Base-by-base conservation (phyloP, 2,888 invertebrate genomes). In the Oithona nana region DNA sequence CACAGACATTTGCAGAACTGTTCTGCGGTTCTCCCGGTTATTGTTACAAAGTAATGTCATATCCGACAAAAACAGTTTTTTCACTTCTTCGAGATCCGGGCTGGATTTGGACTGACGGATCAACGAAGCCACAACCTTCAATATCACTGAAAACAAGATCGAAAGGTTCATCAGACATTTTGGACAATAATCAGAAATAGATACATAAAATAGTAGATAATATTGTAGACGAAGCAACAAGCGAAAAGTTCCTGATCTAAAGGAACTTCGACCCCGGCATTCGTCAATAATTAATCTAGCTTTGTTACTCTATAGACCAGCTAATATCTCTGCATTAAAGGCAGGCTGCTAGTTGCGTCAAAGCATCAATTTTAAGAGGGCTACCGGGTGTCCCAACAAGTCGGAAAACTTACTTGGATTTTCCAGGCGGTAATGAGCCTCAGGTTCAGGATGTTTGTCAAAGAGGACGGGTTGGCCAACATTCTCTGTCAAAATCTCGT, bases 1-100 rank as follows among this genome's bases (percentile, higher is more conserved):
- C 0, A 99, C 98, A 0, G 97, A 97, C 98, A 99, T 98, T 76
- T 98, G 98, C 51, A 98, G 78, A 16, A 99, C 93, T 0, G 94
- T 97, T 69, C 95, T 80, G 59, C 97, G 77, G 74, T 99, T 99
- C 73, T 99, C 98, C 16, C 94, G 80, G 73, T 93, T 95, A 73
- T 93, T 93, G 72, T 90, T 92, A 76, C 97, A 97, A 64, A 99
- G 77, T 59, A 93, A 77, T n/a, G 95, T 95, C 86, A 98, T 92
- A 74, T 99, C 98, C 1, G 93, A 89, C 4, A 99, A 80, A 75
- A 99, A 99, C 60, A 92, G 77, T 71, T 92, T 92, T 76, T 95
- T 95, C 61, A 94, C 92, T 72, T 92, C 90, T 67, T 92, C 75
- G 31, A 93, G 77, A 67, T 87, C 87, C 66, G 90, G 89, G 1